A percentile compares a stretch with the other conserved stretches of the same genome.
Conservation (phyloP, 92 coral and sea anemone genomes). For the Scolanthus callimorphus region DNA sequence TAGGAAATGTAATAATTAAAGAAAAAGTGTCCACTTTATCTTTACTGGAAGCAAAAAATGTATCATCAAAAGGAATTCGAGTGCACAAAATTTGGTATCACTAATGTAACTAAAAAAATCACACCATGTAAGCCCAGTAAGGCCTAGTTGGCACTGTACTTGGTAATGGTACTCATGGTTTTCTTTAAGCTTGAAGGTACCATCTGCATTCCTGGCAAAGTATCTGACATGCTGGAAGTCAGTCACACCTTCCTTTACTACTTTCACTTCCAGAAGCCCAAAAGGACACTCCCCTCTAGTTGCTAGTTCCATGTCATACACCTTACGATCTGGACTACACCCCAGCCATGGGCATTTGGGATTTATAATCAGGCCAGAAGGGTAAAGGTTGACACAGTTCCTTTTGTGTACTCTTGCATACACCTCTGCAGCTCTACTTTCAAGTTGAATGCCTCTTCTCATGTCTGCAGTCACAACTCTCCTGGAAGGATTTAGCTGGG, state of each 20-base stretch:
- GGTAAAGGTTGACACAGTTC: constrained; percentile 32
- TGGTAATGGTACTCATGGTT: constrained; percentile 24
- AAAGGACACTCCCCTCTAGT: constrained; percentile 14
- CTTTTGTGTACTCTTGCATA: constrained; percentile 28
- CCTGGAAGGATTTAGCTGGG: constrained; percentile 38
- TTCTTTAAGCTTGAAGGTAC: constrained; percentile 12
- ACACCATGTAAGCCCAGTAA: constrained; percentile 42
- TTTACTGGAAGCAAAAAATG: constrained; percentile 27
- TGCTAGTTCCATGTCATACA: constrained; percentile 34
- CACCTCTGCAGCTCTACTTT: constrained; percentile 32
- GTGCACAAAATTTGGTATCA: constrained; percentile 15
- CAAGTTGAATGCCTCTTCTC: constrained; percentile 43
- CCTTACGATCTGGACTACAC: constrained; percentile 47
- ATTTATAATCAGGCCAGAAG: constrained; percentile 29
- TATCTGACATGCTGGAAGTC: constrained; percentile 32
- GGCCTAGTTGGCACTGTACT: constrained; percentile 42
- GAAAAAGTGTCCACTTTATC: constrained; percentile 34
- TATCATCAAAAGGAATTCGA: constrained; percentile 25
- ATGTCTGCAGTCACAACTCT: constrained; percentile 33
- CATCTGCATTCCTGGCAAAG: constrained; percentile 16
- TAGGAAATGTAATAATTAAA: constrained; percentile 34
- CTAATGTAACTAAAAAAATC: constrained; percentile 39
- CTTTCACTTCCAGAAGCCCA: constrained; percentile 36
- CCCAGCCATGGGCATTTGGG: constrained; percentile 75
- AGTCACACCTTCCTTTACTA: constrained; percentile 42